Conservation (phyloP, 2,888 invertebrate genomes). For the Leptopterna dolabrata region DNA sequence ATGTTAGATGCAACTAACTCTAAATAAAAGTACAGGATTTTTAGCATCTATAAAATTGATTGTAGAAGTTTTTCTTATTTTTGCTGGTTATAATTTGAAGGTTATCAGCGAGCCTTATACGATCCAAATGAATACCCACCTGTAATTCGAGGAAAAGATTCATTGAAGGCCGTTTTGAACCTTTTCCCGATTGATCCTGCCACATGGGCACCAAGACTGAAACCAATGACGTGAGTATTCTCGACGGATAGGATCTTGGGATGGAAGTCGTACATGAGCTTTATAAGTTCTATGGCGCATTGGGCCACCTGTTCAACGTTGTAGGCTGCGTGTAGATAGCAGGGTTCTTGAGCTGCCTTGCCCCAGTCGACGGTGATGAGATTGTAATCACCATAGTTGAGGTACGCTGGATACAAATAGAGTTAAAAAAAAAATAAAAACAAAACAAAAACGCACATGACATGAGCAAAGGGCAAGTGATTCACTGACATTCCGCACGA, state of each 20-base stretch:
- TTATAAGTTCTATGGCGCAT: slow-evolving; percentile 73
- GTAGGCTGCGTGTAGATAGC: slow-evolving; percentile 72
- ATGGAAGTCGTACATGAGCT: slow-evolving; percentile 67
- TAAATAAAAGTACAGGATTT: no score
- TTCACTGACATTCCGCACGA: no score
- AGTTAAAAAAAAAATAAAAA: background rate
- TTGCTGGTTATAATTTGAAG: no score
- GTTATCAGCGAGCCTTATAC: no score
- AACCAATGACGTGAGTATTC: slow-evolving; percentile 73
- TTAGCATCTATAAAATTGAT: no score
- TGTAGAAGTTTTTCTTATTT: no score
- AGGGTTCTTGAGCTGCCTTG: slow-evolving; percentile 71
- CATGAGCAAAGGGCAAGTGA: no score
- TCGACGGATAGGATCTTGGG: slow-evolving; percentile 67
- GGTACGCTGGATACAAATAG: slow-evolving; percentile 67
- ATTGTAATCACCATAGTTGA: slow-evolving; percentile 72
- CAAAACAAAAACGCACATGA: no score
- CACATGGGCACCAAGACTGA: slow-evolving; percentile 75
- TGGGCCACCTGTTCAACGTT: slow-evolving; percentile 73
- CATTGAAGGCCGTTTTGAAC: slow-evolving; percentile 64
- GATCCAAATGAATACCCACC: no score
- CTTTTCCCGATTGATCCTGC: slow-evolving; percentile 71
- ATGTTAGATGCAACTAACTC: no score
- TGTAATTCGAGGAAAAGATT: slow-evolving; percentile 70
- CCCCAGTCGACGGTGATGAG: slow-evolving; percentile 75